Base-by-base conservation (phyloP, 2,888 invertebrate genomes). In the Crioceris asparagi region DNA sequence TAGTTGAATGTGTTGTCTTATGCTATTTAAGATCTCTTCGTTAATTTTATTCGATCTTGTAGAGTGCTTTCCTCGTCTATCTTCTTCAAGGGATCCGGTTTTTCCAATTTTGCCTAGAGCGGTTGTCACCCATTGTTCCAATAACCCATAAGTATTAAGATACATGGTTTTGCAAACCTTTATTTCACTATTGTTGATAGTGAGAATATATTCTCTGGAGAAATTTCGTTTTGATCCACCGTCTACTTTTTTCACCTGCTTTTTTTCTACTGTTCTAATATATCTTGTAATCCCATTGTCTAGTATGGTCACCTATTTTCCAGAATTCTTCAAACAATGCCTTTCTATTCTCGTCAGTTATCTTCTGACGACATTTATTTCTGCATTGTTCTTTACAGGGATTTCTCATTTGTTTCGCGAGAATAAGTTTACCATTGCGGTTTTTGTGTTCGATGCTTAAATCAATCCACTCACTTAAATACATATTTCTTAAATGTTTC, bases 111-210 rank as follows among this genome's bases (percentile, higher is more conserved):
- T 33, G 17, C 17, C 17, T 5, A 31, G 17, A 31, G 31, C 16
- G 16, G 31, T 31, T 31, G 31, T 31, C 11, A 33, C 21, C 33
- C 33, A 33, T 21, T 33, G 33, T 21, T 33, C 33, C 5, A 21
- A 21, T 21, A 33, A 21, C 21, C 33, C 33, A 33, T 33, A 21
- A 33, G 10, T 33, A 12, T 33, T 33, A 21, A 18, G 33, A 21
- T 16, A 31, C 31, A 31, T 31, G 11, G 31, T 16, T 12, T 31
- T 31, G 17, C 31, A 31, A 17, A 31, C 31, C 16, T 16, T 11
- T 31, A 31, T 31, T 16, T 31, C 31, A 17, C 17, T 17, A 31
- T 31, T n/a, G n/a, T n/a, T n/a, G n/a, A n/a, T n/a, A n/a, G n/a
- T n/a, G n/a, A n/a, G n/a, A n/a, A n/a, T n/a, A n/a, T n/a, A n/a